phyloP scores from a whole-genome alignment of 2,888 invertebrate genomes.

The Tuberolachnus salignus region DNA sequence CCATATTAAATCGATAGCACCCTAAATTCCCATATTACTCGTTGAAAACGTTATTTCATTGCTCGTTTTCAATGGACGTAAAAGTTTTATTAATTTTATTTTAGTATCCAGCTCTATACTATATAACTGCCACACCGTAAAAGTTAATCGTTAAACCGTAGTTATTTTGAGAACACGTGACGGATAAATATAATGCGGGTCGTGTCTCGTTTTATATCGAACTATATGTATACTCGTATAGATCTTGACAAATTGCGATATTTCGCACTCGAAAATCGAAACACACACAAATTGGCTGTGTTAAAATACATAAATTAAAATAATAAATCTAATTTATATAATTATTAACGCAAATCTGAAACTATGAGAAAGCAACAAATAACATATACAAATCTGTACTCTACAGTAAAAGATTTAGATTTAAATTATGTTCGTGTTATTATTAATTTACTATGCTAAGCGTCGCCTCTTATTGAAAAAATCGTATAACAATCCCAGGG shows the following conservation, averaged over 20 bases:
- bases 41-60: constrained; percentile 17
- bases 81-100: constrained; percentile 15
- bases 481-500: no score
- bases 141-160: constrained; percentile 20
- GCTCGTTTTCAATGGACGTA: constrained; percentile 32
- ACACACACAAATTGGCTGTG: neutral
- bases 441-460: no score
- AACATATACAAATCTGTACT: no score
- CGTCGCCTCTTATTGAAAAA: no score
- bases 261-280: neutral
- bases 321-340: neutral
- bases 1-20: constrained; percentile 3
- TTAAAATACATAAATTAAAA: neutral
- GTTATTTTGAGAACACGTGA: constrained; percentile 26
- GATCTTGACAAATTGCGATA: constrained; percentile 24
- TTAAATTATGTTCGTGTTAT: no score
- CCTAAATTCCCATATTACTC: neutral
- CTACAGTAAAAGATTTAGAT: no score
- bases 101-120: neutral
- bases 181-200: constrained; percentile 9
- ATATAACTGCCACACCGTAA: neutral
- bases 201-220: constrained; percentile 5
- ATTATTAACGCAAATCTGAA: no score
- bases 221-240: neutral
- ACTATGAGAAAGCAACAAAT: no score